Conservation (phyloP, 1,140 invertebrate genomes). For the Drosophila ficusphila region DNA sequence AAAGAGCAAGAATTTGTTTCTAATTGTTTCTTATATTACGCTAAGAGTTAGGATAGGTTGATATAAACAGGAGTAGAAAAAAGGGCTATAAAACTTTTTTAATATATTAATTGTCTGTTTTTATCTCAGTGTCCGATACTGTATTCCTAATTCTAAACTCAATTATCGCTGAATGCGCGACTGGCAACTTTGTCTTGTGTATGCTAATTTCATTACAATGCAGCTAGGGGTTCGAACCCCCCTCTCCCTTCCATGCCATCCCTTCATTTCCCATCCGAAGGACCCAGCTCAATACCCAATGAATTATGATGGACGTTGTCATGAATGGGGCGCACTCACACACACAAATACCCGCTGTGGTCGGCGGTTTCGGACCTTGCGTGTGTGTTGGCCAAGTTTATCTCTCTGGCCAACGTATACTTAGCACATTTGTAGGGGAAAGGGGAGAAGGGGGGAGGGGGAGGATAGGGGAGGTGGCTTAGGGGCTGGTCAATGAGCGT, state of each 20-base stretch:
- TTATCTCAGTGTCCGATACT: neutral
- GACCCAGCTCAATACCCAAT: slow-evolving; percentile 43
- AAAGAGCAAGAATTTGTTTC: no score
- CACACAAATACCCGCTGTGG: slow-evolving; percentile 4
- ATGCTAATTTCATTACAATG: slow-evolving; percentile 77
- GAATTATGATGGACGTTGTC: slow-evolving; percentile 79
- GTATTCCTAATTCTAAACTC: slow-evolving; percentile 46
- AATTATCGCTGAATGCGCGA: slow-evolving; percentile 65
- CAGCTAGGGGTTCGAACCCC: slow-evolving; percentile 22
- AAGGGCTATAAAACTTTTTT: no score
- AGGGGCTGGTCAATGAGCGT: slow-evolving; percentile 46
- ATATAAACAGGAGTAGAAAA: no score
- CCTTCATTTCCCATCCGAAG: neutral
- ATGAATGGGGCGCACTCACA: slow-evolving; percentile 51
- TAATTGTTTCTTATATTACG: no score
- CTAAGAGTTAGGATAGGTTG: no score
- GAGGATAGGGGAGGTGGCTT: neutral
- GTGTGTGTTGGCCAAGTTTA: slow-evolving; percentile 70
- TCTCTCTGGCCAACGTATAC: slow-evolving; percentile 72
- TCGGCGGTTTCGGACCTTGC: slow-evolving; percentile 17
- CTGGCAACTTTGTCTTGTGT: slow-evolving; percentile 58
- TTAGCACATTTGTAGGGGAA: slow-evolving; percentile 40
- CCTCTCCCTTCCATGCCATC: no score
- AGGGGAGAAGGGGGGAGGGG: neutral
- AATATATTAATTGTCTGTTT: no score